Conservation (phyloP, 2,888 invertebrate genomes). For the Drosophila sordidula region DNA sequence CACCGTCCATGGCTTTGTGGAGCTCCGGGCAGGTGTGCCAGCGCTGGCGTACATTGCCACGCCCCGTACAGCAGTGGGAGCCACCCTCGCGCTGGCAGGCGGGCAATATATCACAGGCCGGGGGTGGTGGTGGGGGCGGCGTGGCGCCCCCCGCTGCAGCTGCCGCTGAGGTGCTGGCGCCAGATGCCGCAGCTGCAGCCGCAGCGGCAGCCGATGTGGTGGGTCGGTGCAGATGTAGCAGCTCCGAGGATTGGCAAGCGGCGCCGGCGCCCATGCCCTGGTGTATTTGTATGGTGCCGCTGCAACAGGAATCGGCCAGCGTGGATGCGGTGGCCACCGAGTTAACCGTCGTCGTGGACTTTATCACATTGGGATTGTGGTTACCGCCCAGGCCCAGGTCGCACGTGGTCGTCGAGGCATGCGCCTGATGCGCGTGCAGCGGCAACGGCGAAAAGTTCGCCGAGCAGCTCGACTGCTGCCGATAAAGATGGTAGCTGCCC, state of each 20-base stretch:
- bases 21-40: slow-evolving; percentile 97
- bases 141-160: slow-evolving; percentile 56
- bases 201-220: slow-evolving; percentile 54
- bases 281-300: slow-evolving; percentile 81
- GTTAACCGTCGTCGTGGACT: slow-evolving; percentile 84
- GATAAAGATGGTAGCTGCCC: slow-evolving; percentile 79
- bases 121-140: slow-evolving; percentile 79
- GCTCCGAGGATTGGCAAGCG: slow-evolving; percentile 81
- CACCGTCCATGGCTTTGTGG: slow-evolving; percentile 96
- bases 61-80: slow-evolving; percentile 86
- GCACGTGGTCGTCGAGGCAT: slow-evolving; percentile 84
- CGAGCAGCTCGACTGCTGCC: slow-evolving; percentile 84
- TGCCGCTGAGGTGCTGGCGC: slow-evolving; percentile 49
- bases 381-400: slow-evolving; percentile 82
- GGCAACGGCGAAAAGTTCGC: slow-evolving; percentile 85
- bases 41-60: slow-evolving; percentile 87
- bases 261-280: slow-evolving; percentile 81
- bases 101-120: slow-evolving; percentile 78
- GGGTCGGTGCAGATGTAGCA: slow-evolving; percentile 69
- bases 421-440: slow-evolving; percentile 84
- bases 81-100: slow-evolving; percentile 84
- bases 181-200: slow-evolving; percentile 42
- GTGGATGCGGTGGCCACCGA: slow-evolving; percentile 84
- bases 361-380: slow-evolving; percentile 84
- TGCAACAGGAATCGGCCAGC: slow-evolving; percentile 83